phyloP scores from a whole-genome alignment of 2,797 vertebrate species.

The Iguana delicatissima region DNA sequence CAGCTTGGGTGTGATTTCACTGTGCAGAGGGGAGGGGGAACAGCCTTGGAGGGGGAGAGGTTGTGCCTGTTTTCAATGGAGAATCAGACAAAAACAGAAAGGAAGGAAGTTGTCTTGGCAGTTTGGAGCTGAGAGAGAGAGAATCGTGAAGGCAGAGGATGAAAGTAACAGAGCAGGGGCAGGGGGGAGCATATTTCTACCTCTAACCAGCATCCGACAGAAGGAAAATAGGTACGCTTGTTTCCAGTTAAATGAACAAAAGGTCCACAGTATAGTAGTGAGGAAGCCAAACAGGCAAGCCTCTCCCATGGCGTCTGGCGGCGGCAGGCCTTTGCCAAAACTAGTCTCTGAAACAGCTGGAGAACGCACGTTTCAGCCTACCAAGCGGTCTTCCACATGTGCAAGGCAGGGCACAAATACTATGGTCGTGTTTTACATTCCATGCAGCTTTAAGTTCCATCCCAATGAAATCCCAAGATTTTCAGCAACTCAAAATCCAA shows the following conservation, averaged over 20 bases:
- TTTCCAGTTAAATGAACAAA: constrained; percentile 23
- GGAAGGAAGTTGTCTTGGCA: fast-evolving
- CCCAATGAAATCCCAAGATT: not conserved
- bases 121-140: fast-evolving
- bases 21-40: not conserved
- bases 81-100: not conserved
- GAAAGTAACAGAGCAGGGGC: not conserved
- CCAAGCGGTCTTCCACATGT: constrained; percentile 3
- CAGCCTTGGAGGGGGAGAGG: not conserved
- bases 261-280: not conserved
- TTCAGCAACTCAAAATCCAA: not conserved
- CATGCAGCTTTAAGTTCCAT: not conserved
- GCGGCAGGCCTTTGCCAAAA: not conserved
- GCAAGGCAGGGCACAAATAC: not conserved
- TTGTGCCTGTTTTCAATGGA: not conserved
- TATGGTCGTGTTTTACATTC: not conserved
- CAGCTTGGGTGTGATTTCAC: not conserved
- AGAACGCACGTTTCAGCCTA: constrained; percentile 16
- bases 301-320: not conserved
- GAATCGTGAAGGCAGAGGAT: not conserved
- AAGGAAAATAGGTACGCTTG: constrained; percentile 2
- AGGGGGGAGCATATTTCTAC: not conserved
- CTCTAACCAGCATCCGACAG: not conserved
- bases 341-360: not conserved
- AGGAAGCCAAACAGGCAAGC: not conserved